Percentiles rank a stretch among this genome's conserved stretches.
Evolutionary conservation across 2,113 vertebrate genomes (phyloP).

Genomic region (Connochaetes taurinus): DNA sequence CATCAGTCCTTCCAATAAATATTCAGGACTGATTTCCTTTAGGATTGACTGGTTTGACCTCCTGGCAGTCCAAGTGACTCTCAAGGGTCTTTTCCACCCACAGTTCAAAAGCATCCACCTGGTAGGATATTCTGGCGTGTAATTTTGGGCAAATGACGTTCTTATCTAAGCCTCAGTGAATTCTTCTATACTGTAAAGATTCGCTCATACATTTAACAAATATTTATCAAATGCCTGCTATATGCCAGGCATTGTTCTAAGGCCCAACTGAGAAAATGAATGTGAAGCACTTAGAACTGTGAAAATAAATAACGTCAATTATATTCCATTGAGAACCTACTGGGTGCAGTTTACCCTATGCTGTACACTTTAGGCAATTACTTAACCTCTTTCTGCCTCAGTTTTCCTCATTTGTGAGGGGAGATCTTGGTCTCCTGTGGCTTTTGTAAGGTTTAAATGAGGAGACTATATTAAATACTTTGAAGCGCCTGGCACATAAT

Average conservation of each 20-base stretch:
- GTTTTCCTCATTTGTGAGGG: neutral
- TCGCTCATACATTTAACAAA: neutral
- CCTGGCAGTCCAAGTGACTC: neutral
- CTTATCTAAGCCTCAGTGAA: neutral
- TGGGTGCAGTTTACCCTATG: neutral
- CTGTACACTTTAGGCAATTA: neutral
- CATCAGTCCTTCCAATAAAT: neutral
- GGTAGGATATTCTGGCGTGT: neutral
- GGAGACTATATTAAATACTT: neutral
- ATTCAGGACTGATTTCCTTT: neutral
- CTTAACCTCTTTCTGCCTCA: neutral
- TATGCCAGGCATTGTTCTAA: neutral
- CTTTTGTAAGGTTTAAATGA: neutral
- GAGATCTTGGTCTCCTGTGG: neutral
- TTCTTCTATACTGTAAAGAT: neutral
- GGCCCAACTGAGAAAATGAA: neutral
- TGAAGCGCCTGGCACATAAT: neutral
- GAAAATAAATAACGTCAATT: neutral
- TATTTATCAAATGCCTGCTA: neutral
- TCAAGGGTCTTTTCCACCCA: neutral
- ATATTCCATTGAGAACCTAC: neutral
- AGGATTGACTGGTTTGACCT: neutral
- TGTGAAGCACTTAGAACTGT: neutral
- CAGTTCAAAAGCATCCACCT: neutral
- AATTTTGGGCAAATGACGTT: neutral